Conservation (phyloP, 2,113 vertebrate genomes). For the Siphamia tubifer region DNA sequence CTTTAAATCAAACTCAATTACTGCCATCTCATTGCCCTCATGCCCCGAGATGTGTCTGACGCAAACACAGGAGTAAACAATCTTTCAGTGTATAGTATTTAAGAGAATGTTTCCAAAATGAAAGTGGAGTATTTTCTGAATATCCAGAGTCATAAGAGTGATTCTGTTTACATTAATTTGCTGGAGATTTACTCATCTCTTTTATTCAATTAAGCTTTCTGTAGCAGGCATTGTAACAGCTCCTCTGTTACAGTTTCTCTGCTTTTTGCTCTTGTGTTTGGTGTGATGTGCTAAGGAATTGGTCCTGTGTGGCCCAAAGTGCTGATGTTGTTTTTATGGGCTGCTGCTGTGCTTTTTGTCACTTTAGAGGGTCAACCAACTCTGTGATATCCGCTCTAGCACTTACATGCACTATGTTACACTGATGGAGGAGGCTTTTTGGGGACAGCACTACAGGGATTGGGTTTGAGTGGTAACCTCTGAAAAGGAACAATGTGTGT, state of each 20-base stretch:
- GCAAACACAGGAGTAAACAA: neutral
- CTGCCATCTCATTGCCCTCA: constrained; percentile 52
- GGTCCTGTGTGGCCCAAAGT: constrained; percentile 27
- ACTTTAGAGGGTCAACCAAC: constrained; percentile 61
- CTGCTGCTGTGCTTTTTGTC: constrained; percentile 42
- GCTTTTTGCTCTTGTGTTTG: constrained; percentile 17
- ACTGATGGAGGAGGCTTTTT: constrained; percentile 66
- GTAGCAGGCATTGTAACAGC: neutral
- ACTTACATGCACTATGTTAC: constrained; percentile 43
- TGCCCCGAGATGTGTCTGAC: constrained; percentile 45
- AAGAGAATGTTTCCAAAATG: neutral
- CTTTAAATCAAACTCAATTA: constrained; percentile 73
- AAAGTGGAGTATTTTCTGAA: neutral
- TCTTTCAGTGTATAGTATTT: neutral
- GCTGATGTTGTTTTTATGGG: constrained; percentile 53
- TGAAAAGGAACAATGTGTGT: constrained; percentile 46
- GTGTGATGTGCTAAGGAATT: neutral
- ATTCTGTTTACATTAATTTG: neutral
- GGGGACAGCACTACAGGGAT: constrained; percentile 65
- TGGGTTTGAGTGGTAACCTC: constrained; percentile 46
- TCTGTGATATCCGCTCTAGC: constrained; percentile 48
- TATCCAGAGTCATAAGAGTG: neutral
- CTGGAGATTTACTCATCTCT: neutral
- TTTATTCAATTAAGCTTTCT: neutral
- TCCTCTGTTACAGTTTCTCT: no score